A percentile compares a stretch with the other conserved stretches of the same genome.
Conservation (phyloP, 2,113 vertebrate genomes). For the Onychorhynchus coronatus region DNA sequence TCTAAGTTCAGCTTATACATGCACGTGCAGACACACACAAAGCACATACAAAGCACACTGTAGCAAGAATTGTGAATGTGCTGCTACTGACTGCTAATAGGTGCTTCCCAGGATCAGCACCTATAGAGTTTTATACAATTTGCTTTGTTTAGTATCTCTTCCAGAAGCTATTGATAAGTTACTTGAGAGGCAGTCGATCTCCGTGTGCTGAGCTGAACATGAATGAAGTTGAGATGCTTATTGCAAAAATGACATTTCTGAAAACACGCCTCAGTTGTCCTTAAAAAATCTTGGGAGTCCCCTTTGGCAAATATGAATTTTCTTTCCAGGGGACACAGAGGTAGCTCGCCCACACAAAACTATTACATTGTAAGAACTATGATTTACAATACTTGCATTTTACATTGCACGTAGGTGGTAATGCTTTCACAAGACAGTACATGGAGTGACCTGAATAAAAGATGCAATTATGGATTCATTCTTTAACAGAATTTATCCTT, state of each 20-base stretch:
- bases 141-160: not conserved
- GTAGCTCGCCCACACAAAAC: not conserved
- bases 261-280: not conserved
- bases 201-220: not conserved
- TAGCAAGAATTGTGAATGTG: not conserved
- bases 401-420: not conserved
- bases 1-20: not conserved
- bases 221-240: not conserved
- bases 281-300: not conserved
- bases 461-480: not conserved
- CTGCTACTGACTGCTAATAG: not conserved
- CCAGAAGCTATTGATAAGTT: not conserved
- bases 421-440: not conserved
- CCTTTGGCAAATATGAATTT: not conserved
- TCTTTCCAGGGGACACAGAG: not conserved
- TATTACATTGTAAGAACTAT: not conserved
- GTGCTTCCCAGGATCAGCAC: not conserved
- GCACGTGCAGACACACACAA: too few relatives aligned
- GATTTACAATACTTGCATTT: slow-evolving; percentile 1
- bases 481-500: not conserved
- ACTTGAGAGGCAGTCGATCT: not conserved
- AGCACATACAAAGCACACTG: not conserved
- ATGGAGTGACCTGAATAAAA: slow-evolving; percentile 4
- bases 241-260: not conserved
- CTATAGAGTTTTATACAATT: not conserved